These are phyloP conservation scores for Sceloporus undulatus DNA, from an alignment of 2,113 vertebrate genomes.

Conservation along the genomic window DNA sequence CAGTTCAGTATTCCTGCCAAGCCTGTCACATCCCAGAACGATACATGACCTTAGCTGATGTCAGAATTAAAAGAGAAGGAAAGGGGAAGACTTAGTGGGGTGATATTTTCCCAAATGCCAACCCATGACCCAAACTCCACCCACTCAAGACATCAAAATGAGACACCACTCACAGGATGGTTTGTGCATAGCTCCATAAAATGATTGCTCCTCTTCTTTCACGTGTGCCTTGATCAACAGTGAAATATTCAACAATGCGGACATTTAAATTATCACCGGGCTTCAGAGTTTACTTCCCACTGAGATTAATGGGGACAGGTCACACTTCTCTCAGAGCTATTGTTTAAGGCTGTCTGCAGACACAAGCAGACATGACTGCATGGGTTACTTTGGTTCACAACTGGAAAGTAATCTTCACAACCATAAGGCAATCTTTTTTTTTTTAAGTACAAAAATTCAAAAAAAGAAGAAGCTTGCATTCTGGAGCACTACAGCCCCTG, in stretches of 20 bases:
- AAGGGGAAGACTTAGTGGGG: conserved; percentile 42
- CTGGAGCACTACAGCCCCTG: conserved; percentile 71
- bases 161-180: conserved; percentile 77
- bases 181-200: conserved; percentile 75
- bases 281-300: conserved; percentile 78
- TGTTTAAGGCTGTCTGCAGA: conserved; percentile 75
- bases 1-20: conserved; percentile 43
- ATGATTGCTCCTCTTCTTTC: conserved; percentile 78
- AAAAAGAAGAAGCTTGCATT: conserved; percentile 60
- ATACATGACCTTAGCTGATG: conserved; percentile 67
- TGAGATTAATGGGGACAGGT: conserved; percentile 76
- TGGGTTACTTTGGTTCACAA: conserved; percentile 69
- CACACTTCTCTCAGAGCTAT: conserved; percentile 76
- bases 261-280: conserved; percentile 77
- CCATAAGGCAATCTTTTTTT: conserved; percentile 64
- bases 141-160: conserved; percentile 72
- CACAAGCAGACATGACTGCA: conserved; percentile 75
- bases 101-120: conserved; percentile 67
- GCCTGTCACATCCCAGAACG: conserved; percentile 41
- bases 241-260: conserved; percentile 75
- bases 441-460: conserved; percentile 63
- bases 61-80: conserved; percentile 64
- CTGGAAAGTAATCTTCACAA: conserved; percentile 71
- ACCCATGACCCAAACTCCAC: conserved; percentile 68
- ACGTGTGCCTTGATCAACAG: conserved; percentile 70